Evolutionary conservation across 2,113 vertebrate genomes (phyloP), one percentile per base, ranked within the genome.

Genomic region (Passer domesticus): DNA sequence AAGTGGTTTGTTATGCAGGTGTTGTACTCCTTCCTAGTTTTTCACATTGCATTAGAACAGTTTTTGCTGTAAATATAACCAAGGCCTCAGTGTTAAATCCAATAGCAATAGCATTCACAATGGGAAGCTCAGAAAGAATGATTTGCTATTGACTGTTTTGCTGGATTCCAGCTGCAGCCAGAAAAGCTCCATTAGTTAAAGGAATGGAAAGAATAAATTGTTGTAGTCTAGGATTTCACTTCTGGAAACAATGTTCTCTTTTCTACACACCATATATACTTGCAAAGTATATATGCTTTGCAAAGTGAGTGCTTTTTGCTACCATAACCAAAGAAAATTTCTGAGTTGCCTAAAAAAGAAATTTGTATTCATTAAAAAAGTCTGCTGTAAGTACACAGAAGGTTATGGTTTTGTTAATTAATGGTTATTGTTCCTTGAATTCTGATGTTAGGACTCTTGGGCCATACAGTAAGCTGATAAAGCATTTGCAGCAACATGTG

Each of bases 101-200:
- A 83, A 19, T 93, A 95, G 73, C 79, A 96, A 74, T 46, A 39
- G 20, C 73, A 72, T 96, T 95, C 76, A 88, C 81, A 72, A 87
- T 59, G 64, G 87, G 84, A 92, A 81, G 60, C 87, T 98, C 68
- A 78, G 76, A 90, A 92, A 94, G 80, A 93, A 73, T 83, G 76
- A 96, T 94, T 94, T 94, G 68, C 83, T 96, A 46, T 90, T 95
- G 96, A 95, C 75, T 67, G n/a, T 64, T 74, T 78, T 78, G 64
- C 85, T 95, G 88, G 64, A 94, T 96, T 97, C 91, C 84, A 94
- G 53, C 69, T 92, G 55, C 67, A 97, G 84, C 58, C 43, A 67
- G 89, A 50, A 81, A 92, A 96, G 69, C 62, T 94, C 92, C 66
- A 58, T 95, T 95, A 95, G 86, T 67, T 80, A 96, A 95, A 93